Evolutionary conservation across 2,113 vertebrate genomes (phyloP).

Genomic region (Phylloscopus trochiloides): DNA sequence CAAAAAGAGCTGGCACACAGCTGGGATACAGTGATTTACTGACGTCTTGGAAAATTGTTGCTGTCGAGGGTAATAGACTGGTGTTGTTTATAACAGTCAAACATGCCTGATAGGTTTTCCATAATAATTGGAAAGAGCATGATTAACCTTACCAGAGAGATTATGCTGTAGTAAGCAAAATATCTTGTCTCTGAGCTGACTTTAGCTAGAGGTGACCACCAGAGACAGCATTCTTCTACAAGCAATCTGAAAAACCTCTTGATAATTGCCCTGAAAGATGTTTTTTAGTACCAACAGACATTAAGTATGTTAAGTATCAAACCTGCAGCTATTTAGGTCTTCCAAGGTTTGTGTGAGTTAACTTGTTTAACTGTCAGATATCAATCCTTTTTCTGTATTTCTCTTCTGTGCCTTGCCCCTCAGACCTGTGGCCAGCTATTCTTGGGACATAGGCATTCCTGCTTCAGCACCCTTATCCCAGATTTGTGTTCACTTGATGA

Average conservation of each 20-base stretch:
- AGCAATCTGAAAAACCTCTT: not conserved
- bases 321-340: not conserved
- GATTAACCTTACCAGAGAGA: conserved; percentile 30
- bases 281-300: not conserved
- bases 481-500: rapidly evolving
- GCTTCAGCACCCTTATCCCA: not conserved
- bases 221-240: not conserved
- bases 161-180: not conserved
- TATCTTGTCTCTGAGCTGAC: not conserved
- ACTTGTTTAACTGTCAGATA: not conserved
- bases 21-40: conserved; percentile 32
- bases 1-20: conserved; percentile 37
- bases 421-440: not conserved
- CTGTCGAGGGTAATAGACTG: conserved; percentile 26
- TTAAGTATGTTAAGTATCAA: not conserved
- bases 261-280: not conserved
- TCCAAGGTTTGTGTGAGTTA: not conserved
- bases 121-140: conserved; percentile 9
- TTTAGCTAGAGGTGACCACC: not conserved
- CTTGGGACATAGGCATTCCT: rapidly evolving
- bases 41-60: conserved; percentile 14
- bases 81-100: conserved; percentile 37
- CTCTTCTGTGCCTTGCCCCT: not conserved
- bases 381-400: not conserved
- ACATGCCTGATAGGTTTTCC: conserved; percentile 24